phyloP scores from a whole-genome alignment of 2,888 invertebrate species.

The Amorpha juglandis region DNA sequence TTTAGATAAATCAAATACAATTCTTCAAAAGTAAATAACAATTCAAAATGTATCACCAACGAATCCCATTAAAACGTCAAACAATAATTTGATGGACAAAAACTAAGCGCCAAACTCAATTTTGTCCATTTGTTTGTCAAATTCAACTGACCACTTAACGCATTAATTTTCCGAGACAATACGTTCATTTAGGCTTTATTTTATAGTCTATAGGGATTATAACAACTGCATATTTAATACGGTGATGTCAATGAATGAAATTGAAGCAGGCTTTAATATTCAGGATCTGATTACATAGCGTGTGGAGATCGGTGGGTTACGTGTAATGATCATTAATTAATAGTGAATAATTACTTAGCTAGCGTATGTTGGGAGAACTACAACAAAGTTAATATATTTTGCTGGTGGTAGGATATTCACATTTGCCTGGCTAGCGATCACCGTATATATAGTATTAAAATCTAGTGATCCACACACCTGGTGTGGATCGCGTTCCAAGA shows the following conservation, averaged over 20 bases:
- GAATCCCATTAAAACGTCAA: slow-evolving; percentile 36
- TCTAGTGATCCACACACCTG: no score
- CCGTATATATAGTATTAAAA: no score
- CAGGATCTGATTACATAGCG: slow-evolving; percentile 38
- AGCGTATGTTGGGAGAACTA: not conserved
- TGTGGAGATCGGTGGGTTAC: slow-evolving; percentile 20
- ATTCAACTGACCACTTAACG: slow-evolving; percentile 43
- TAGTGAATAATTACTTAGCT: slow-evolving; percentile 6
- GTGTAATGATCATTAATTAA: slow-evolving; percentile 16
- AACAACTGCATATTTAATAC: slow-evolving; percentile 14
- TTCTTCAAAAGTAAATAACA: not conserved
- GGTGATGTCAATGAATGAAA: slow-evolving; percentile 49
- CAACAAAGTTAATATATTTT: not conserved
- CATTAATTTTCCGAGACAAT: not conserved
- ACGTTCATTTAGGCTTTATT: slow-evolving; percentile 4
- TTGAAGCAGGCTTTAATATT: slow-evolving; percentile 63
- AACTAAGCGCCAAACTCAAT: slow-evolving; percentile 57
- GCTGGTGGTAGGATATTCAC: no score
- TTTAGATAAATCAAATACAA: slow-evolving; percentile 12
- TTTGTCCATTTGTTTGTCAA: slow-evolving; percentile 49
- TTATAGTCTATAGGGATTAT: not conserved
- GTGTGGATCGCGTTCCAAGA: no score
- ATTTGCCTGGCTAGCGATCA: no score
- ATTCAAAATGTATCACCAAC: slow-evolving; percentile 29
- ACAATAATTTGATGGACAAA: slow-evolving; percentile 49